Percentiles rank a stretch among this genome's conserved stretches.
Conservation (phyloP, 2,888 invertebrate species). For the Atethmia centrago region DNA sequence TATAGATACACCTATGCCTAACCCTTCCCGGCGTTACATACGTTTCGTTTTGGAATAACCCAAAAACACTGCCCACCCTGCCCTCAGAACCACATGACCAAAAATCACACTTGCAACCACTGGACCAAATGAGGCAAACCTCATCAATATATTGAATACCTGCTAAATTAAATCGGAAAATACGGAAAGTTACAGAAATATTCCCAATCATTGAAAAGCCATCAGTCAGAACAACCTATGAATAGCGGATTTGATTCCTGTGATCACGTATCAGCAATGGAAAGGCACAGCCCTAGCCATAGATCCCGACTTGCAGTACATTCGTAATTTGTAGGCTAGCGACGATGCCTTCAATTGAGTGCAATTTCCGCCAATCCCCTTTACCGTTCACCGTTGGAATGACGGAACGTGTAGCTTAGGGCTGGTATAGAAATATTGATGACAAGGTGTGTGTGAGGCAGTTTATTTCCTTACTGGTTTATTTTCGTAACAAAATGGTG, state of each 20-base stretch:
- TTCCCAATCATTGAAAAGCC: constrained; percentile 25
- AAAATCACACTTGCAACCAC: background rate
- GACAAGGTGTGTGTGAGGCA: background rate
- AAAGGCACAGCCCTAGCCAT: constrained; percentile 19
- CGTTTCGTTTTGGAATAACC: background rate
- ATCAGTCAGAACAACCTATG: constrained; percentile 28
- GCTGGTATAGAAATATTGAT: constrained; percentile 49
- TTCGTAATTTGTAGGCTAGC: constrained; percentile 73
- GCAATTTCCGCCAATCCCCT: constrained; percentile 78
- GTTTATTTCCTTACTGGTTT: background rate
- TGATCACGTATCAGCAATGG: constrained; percentile 43
- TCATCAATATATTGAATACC: constrained; percentile 4
- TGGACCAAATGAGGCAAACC: background rate
- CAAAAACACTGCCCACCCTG: background rate
- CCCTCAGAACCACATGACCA: no score
- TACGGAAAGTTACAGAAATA: constrained; percentile 3
- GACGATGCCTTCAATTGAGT: constrained; percentile 77
- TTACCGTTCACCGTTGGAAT: constrained; percentile 68
- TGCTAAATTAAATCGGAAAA: constrained; percentile 23
- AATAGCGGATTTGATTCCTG: constrained; percentile 43
- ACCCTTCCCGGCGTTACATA: no score
- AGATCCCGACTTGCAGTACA: constrained; percentile 54
- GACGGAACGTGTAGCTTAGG: constrained; percentile 61
- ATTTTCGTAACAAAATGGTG: no score
- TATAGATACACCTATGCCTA: no score